Conservation (phyloP, 2,113 vertebrate genomes). For the Circaetus gallicus region DNA sequence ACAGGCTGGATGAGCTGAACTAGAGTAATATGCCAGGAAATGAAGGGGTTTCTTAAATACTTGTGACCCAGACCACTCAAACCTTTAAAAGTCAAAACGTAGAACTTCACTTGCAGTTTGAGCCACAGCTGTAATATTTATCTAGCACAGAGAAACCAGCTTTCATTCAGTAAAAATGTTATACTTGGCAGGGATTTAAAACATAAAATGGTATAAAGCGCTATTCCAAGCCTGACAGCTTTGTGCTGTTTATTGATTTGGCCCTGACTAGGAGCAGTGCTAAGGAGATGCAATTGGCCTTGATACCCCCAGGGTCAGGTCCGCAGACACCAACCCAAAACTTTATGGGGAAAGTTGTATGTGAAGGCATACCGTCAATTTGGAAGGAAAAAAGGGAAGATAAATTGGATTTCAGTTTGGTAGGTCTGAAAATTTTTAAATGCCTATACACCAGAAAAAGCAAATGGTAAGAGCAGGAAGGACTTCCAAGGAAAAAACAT, state of each 20-base stretch:
- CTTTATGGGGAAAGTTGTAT: not conserved
- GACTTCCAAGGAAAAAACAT: not conserved
- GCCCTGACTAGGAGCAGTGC: not conserved
- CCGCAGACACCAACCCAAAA: not conserved
- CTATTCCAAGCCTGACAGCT: not conserved
- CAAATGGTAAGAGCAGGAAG: not conserved
- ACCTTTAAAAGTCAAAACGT: not conserved
- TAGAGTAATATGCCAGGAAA: not conserved
- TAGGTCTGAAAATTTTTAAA: not conserved
- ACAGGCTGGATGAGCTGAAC: not conserved
- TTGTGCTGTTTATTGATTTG: not conserved
- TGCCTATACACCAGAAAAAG: not conserved
- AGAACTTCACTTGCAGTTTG: not conserved
- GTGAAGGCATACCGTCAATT: not conserved
- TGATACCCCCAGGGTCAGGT: no score
- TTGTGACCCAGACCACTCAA: not conserved
- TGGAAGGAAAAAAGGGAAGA: not conserved
- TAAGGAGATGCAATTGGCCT: not conserved
- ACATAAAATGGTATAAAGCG: not conserved
- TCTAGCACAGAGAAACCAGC: not conserved
- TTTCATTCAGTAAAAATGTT: not conserved
- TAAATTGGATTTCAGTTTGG: not conserved
- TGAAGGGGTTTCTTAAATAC: not conserved
- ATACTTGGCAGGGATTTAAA: not conserved
- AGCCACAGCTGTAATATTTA: not conserved